These are phyloP conservation scores for Heteromormyrus szaboi DNA, from an alignment of 2,797 vertebrate species.

Conservation along the genomic window DNA sequence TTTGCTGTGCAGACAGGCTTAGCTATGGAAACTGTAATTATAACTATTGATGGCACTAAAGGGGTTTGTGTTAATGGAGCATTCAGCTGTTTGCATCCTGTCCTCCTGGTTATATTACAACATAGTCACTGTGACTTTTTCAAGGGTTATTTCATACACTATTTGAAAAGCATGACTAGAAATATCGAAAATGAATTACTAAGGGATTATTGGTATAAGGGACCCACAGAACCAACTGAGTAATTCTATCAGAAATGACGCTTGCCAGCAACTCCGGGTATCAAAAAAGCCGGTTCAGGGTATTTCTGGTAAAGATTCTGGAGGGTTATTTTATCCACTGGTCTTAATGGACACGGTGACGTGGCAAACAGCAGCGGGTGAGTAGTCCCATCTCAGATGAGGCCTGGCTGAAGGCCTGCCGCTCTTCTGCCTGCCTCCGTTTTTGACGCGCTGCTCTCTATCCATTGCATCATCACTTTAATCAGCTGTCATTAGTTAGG, in stretches of 20 bases:
- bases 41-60: background rate
- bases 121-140: background rate
- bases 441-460: background rate
- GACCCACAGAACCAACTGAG: background rate
- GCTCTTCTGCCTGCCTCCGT: background rate
- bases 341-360: background rate
- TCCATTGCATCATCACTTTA: background rate
- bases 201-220: background rate
- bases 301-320: background rate
- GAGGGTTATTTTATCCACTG: background rate
- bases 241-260: background rate
- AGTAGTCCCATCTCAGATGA: background rate
- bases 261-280: background rate
- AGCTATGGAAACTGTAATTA: slow-evolving; percentile 13
- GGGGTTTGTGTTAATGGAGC: slow-evolving; percentile 6
- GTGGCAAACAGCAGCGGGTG: background rate
- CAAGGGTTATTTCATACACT: background rate
- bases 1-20: background rate
- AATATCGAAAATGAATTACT: background rate
- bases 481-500: slow-evolving; percentile 11
- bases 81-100: background rate
- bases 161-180: background rate
- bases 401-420: background rate
- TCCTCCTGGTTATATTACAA: background rate
- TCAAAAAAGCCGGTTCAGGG: background rate